phyloP scores from a whole-genome alignment of 2,888 invertebrate genomes.

The Spodoptera littoralis region DNA sequence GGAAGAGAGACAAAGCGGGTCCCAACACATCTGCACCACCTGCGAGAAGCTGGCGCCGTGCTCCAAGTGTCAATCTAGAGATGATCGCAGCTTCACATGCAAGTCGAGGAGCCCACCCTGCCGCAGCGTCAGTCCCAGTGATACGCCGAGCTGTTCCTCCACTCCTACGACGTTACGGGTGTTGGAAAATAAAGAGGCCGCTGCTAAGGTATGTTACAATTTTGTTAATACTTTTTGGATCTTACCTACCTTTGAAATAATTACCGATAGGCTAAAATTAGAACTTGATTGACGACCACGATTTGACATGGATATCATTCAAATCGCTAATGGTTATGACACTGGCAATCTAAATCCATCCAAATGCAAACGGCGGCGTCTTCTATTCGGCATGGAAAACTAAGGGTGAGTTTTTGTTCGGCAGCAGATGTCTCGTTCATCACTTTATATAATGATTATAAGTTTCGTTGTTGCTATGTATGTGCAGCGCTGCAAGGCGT shows the following conservation, averaged over 20 bases:
- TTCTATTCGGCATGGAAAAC: too few species aligned
- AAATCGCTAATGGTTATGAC: too few species aligned
- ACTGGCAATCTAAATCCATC: too few species aligned
- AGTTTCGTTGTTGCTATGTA: background rate
- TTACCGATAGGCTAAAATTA: too few species aligned
- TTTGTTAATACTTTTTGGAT: background rate
- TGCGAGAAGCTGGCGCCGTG: conserved; percentile 55
- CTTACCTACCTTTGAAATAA: too few species aligned
- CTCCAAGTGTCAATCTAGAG: conserved; percentile 50
- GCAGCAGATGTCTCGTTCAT: too few species aligned
- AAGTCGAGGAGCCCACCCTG: conserved; percentile 36
- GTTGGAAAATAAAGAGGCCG: conserved; percentile 60
- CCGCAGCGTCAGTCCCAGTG: conserved; percentile 57
- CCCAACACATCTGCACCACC: conserved; percentile 33
- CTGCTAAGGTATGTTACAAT: conserved; percentile 55
- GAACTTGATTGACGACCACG: too few species aligned
- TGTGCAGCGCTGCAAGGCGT: conserved; percentile 36
- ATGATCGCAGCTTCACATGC: conserved; percentile 48
- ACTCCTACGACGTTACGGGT: conserved; percentile 67
- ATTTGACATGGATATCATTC: too few species aligned
- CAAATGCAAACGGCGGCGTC: too few species aligned
- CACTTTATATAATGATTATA: too few species aligned
- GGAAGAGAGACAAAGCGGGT: conserved; percentile 34
- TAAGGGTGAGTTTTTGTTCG: too few species aligned
- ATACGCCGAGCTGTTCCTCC: conserved; percentile 65